phyloP scores from a whole-genome alignment of 2,113 vertebrate species.

The Etheostoma cragini region DNA sequence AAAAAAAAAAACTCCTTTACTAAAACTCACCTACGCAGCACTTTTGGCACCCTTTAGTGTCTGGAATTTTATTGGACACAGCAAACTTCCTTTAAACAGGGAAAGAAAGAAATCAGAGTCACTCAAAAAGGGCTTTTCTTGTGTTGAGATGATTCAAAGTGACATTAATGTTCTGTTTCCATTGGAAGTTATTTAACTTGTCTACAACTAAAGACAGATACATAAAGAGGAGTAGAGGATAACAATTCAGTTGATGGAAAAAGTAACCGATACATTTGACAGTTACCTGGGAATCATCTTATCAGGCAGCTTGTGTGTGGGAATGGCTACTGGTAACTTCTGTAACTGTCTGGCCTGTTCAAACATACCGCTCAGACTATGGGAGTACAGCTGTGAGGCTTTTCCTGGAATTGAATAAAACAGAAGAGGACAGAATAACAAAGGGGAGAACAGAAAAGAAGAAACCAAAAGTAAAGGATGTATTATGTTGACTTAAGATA shows the following conservation, averaged over 20 bases:
- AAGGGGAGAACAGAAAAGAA: background rate
- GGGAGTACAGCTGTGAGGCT: slow-evolving; percentile 99
- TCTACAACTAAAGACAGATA: background rate
- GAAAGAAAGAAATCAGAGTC: slow-evolving; percentile 14
- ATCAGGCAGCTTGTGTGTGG: slow-evolving; percentile 97
- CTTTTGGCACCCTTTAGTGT: slow-evolving; percentile 98
- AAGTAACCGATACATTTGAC: background rate
- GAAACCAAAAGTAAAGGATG: background rate
- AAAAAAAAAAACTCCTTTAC: background rate
- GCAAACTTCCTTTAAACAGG: slow-evolving; percentile 92
- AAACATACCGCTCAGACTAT: slow-evolving; percentile 93
- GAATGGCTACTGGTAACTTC: slow-evolving; percentile 96
- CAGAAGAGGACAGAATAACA: slow-evolving; percentile 2
- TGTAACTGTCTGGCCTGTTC: slow-evolving; percentile 98
- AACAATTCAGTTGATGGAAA: too few species aligned
- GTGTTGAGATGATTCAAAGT: background rate
- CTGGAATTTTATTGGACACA: slow-evolving; percentile 97
- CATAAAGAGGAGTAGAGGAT: background rate
- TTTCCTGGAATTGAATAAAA: slow-evolving; percentile 85
- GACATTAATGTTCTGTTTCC: background rate
- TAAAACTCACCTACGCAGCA: slow-evolving; percentile 92
- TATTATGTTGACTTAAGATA: background rate
- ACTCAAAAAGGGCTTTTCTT: background rate
- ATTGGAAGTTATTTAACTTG: background rate
- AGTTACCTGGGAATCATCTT: slow-evolving; percentile 93